These are phyloP conservation scores for Microcebus griseorufus DNA, from an alignment of 2,113 vertebrate species.

Conservation along the genomic window DNA sequence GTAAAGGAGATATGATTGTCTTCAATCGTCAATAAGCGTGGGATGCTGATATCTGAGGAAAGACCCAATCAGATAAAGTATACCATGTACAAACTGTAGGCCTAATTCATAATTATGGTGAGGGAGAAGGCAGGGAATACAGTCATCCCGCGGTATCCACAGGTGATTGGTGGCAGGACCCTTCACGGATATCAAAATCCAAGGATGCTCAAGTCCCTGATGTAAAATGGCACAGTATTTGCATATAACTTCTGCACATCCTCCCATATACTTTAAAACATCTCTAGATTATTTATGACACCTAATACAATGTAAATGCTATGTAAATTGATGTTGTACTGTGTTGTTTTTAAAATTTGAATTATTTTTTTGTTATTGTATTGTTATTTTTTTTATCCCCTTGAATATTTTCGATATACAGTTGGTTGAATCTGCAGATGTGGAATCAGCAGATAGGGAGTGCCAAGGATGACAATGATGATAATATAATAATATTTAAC, in stretches of 20 bases:
- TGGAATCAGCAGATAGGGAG: background rate
- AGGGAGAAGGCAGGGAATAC: background rate
- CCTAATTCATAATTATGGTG: background rate
- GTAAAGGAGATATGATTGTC: background rate
- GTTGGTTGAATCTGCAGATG: background rate
- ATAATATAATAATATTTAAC: background rate
- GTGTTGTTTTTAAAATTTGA: background rate
- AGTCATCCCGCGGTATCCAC: background rate
- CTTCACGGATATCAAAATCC: background rate
- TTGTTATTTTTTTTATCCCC: background rate
- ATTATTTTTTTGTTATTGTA: background rate
- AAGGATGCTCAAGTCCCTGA: background rate
- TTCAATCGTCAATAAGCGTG: background rate
- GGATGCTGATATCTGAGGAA: background rate
- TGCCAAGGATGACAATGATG: background rate
- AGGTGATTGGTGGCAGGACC: background rate
- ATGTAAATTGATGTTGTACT: background rate
- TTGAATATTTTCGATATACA: background rate
- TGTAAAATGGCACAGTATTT: background rate
- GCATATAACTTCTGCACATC: background rate
- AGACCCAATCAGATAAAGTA: background rate
- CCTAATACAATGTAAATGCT: background rate
- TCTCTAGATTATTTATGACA: background rate
- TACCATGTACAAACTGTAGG: background rate
- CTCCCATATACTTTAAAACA: background rate